These are phyloP conservation scores for Eupithecia subfuscata DNA, from an alignment of 2,888 invertebrate genomes.

Conservation along the genomic window DNA sequence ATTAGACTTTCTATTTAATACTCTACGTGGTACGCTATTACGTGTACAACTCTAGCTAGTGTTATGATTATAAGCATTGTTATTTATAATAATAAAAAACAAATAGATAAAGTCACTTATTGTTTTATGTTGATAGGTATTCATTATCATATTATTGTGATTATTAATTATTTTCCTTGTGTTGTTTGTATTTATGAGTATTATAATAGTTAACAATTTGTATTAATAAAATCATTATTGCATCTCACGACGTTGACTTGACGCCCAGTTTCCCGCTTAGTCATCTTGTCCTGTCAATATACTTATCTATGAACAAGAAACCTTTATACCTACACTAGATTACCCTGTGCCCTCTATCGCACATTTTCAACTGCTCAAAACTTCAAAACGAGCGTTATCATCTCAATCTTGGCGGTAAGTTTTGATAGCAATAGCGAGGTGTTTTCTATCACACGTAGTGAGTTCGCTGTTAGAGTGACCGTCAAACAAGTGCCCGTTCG, in stretches of 20 bases:
- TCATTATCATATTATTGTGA: not conserved
- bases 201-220: not conserved
- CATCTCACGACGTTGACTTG: not conserved
- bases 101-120: not conserved
- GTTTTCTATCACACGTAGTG: conserved; percentile 40
- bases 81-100: not conserved
- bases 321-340: not conserved
- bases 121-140: not conserved
- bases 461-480: conserved; percentile 40
- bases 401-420: conserved; percentile 10
- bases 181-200: not conserved
- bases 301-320: not conserved
- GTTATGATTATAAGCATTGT: not conserved
- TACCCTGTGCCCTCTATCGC: not conserved
- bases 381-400: not conserved
- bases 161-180: not conserved
- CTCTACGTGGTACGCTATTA: conserved; percentile 63
- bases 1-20: conserved; percentile 78
- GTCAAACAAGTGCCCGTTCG: conserved; percentile 40
- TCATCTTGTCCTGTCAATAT: not conserved
- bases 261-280: not conserved
- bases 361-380: not conserved
- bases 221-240: not conserved
- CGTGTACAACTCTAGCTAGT: conserved; percentile 44
- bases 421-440: conserved; percentile 32